A percentile compares a stretch with the other conserved stretches of the same genome.
Evolutionary conservation across 2,113 vertebrate genomes (phyloP).

Genomic region (Pedionomus torquatus): DNA sequence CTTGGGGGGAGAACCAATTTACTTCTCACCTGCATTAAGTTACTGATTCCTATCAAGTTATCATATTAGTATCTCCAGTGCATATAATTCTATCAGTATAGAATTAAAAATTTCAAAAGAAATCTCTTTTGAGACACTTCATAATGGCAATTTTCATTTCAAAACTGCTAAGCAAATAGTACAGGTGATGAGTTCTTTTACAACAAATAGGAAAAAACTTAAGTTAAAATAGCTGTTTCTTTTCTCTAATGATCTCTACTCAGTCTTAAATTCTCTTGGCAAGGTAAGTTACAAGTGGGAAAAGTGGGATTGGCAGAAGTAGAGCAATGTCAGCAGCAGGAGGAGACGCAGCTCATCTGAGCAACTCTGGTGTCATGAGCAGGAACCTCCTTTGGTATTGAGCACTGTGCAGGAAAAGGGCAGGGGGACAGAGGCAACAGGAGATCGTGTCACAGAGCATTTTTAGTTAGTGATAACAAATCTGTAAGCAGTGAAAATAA

Average conservation of each 20-base stretch:
- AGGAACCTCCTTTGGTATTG: not conserved
- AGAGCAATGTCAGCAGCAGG: not conserved
- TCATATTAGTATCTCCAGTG: not conserved
- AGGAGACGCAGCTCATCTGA: not conserved
- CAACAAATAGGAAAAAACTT: not conserved
- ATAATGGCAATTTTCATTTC: not conserved
- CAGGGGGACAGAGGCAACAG: not conserved
- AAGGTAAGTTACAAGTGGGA: not conserved
- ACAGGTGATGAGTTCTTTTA: not conserved
- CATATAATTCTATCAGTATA: not conserved
- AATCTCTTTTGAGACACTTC: not conserved
- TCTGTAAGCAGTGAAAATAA: not conserved
- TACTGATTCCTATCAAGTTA: not conserved
- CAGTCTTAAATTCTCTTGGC: not conserved
- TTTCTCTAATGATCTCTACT: not conserved
- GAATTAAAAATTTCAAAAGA: not conserved
- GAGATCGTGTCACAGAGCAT: not conserved
- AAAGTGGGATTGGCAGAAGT: not conserved
- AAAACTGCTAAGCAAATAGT: not conserved
- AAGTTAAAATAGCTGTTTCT: not conserved
- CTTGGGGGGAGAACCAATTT: conserved; percentile 20
- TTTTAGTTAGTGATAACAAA: not conserved
- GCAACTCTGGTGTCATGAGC: not conserved
- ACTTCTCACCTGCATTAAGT: not conserved
- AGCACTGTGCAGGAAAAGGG: not conserved